Evolutionary conservation across 2,797 vertebrate species (phyloP).

Genomic region (Micromesistius poutassou): DNA sequence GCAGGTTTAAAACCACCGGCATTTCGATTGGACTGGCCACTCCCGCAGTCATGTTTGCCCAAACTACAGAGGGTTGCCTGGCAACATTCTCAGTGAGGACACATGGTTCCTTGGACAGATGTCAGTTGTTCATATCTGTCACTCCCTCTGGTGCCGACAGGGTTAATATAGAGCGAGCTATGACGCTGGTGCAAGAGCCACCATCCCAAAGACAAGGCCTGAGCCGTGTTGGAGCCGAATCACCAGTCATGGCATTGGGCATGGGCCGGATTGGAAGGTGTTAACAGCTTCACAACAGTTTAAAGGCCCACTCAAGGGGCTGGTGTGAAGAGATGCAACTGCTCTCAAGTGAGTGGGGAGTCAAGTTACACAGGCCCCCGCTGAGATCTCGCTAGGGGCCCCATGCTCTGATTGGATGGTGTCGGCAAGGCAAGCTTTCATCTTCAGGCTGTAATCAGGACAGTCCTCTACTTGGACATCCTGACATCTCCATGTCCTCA

Average conservation of each 20-base stretch:
- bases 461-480: slow-evolving; percentile 3
- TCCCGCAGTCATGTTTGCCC: slow-evolving; percentile 65
- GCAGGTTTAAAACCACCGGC: slow-evolving; percentile 43
- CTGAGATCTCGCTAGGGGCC: slow-evolving; percentile 12
- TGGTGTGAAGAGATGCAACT: slow-evolving; percentile 46
- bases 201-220: slow-evolving; percentile 52
- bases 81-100: slow-evolving; percentile 65
- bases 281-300: slow-evolving; percentile 59
- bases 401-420: background rate
- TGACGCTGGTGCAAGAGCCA: slow-evolving; percentile 50
- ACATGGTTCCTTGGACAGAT: slow-evolving; percentile 55
- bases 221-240: slow-evolving; percentile 45
- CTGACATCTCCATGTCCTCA: background rate
- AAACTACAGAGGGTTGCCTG: slow-evolving; percentile 63
- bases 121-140: slow-evolving; percentile 47
- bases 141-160: slow-evolving; percentile 55
- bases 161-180: slow-evolving; percentile 61
- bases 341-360: slow-evolving; percentile 35
- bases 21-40: slow-evolving; percentile 57
- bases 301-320: slow-evolving; percentile 48
- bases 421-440: background rate
- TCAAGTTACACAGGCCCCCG: slow-evolving; percentile 39
- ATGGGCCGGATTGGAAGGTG: slow-evolving; percentile 51
- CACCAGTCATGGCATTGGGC: background rate
- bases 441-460: background rate